Evolutionary conservation across 2,113 vertebrate species (phyloP), one percentile per base, ranked within the genome.

Genomic region (Cyprinodon brontotheroides): DNA sequence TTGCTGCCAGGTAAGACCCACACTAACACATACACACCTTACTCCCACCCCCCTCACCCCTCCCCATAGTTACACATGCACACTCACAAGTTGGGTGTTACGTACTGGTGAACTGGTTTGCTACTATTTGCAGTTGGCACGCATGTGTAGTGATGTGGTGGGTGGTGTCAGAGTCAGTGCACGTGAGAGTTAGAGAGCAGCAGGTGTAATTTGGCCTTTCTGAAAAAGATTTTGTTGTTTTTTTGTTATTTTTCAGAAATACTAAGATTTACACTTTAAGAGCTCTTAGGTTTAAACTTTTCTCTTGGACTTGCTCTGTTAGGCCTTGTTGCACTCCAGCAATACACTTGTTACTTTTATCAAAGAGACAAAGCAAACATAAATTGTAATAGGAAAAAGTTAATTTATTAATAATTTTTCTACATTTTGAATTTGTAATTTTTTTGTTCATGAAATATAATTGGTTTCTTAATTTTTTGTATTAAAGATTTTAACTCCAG

Each of bases 1-100:
- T 89, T 93, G 88, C 91, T 93, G 90, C 90, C 93, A 94, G 94
- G 94, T 94, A 94, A 95, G 93, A 79, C 86, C 69, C 0, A 47
- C 65, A 40, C 59, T n/a, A 17, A 37, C 68, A 8, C 72, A 3
- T 57, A 36, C 38, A 48, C 62, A 20, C 63, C 9, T 65, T 22
- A 10, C 20, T 43, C 39, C 5, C 4, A 50, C 2, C 62, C 2
- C 39, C 13, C 29, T 29, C 66, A 10, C 45, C 3, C 63, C 4
- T 39, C 38, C 63, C 22, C 72, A 47, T 63, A 61, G 64, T 5
- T 68, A 8, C 70, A 41, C 64, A 60, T 53, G 41, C 63, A 50
- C 73, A 37, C 65, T 38, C 43, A 68, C 74, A 71, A 75, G 80
- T 82, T 84, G 75, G 83, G 87, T 85, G 86, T 75, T 85, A 82